These are phyloP conservation scores for Australoheros facetus DNA, from an alignment of 2,797 vertebrate genomes.

Conservation along the genomic window DNA sequence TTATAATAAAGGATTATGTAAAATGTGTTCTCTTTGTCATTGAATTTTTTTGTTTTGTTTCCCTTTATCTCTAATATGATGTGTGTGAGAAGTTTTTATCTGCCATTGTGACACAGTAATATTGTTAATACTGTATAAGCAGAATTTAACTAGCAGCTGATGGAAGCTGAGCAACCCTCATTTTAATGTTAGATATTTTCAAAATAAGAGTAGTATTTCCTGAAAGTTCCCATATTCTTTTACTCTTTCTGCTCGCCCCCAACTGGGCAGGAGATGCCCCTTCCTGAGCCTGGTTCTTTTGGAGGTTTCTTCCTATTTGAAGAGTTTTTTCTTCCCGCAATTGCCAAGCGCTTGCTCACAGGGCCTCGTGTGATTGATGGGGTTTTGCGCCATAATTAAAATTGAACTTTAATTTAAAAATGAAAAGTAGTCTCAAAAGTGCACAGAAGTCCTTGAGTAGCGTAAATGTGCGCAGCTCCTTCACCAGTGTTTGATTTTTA, in stretches of 20 bases:
- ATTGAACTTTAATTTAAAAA: rapidly evolving
- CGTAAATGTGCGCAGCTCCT: neutral
- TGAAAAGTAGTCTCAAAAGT: neutral
- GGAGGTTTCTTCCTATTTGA: neutral
- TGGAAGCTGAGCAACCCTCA: neutral
- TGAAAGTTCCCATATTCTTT: rapidly evolving
- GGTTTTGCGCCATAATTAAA: neutral
- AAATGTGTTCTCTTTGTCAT: slow-evolving; percentile 42
- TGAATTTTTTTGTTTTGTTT: no score
- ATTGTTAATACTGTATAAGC: neutral
- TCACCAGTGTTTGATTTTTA: neutral
- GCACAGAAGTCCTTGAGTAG: neutral
- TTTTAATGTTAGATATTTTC: neutral
- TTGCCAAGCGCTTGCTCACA: rapidly evolving
- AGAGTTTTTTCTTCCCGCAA: neutral
- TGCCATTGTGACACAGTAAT: neutral
- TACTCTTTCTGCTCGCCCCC: neutral
- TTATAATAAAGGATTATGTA: slow-evolving; percentile 95
- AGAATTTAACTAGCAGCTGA: neutral
- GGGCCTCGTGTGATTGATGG: neutral
- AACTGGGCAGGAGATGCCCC: rapidly evolving
- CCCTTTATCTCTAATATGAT: neutral
- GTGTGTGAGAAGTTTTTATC: neutral
- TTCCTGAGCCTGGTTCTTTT: neutral
- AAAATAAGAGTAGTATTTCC: neutral